Evolutionary conservation across 2,888 invertebrate genomes (phyloP).

Genomic region (Dryobota labecula): DNA sequence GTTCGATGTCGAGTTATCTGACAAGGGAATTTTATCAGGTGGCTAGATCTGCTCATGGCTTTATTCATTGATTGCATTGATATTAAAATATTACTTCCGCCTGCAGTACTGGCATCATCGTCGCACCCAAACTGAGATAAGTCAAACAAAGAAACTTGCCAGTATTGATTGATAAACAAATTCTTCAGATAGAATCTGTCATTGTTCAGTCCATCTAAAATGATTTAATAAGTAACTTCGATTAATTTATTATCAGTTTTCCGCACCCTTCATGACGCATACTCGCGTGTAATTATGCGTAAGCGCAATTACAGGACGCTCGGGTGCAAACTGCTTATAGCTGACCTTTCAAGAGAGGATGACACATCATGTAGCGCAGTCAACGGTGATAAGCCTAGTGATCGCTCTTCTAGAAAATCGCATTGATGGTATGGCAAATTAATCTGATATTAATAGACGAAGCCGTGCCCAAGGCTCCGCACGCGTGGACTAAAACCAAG

Average conservation of each 20-base stretch:
- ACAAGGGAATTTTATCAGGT: constrained; percentile 19
- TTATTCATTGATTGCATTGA: constrained; percentile 3
- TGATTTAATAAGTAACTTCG: constrained; percentile 17
- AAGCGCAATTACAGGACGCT: constrained; percentile 49
- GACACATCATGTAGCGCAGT: constrained; percentile 25
- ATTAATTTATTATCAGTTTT: constrained; percentile 29
- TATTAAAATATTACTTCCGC: constrained; percentile 39
- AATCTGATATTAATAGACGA: constrained; percentile 16
- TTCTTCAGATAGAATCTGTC: constrained; percentile 3
- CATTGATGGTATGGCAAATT: constrained; percentile 34
- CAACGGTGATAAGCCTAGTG: constrained; percentile 39
- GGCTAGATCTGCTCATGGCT: constrained; percentile 1
- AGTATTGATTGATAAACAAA: constrained; percentile 1
- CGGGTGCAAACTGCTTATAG: constrained; percentile 53
- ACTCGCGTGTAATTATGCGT: constrained; percentile 38
- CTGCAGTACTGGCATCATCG: neutral
- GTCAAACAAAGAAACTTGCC: neutral
- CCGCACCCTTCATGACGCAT: constrained; percentile 23
- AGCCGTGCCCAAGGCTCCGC: neutral
- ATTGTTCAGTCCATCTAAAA: constrained; percentile 3
- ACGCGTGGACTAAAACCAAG: neutral
- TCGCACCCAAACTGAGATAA: constrained; percentile 18
- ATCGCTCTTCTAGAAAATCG: constrained; percentile 45
- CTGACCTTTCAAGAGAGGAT: constrained; percentile 52
- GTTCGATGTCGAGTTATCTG: no score